A percentile compares a stretch with the other conserved stretches of the same genome.
Evolutionary conservation across 2,888 invertebrate species (phyloP).

Genomic region (Drosophila greeni): DNA sequence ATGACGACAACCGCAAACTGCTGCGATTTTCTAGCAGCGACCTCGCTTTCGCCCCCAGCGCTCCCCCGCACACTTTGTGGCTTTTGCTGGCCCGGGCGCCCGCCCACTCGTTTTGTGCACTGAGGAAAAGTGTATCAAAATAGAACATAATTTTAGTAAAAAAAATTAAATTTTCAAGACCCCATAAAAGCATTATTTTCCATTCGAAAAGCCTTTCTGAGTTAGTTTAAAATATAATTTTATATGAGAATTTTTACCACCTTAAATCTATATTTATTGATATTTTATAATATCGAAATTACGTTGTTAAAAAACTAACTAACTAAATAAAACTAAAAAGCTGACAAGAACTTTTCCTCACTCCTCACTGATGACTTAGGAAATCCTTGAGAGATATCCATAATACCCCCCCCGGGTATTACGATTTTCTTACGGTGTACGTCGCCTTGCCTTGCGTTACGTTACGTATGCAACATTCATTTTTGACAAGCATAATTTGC

Average conservation of each 20-base stretch:
- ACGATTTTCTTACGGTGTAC: slow-evolving; percentile 37
- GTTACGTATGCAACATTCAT: slow-evolving; percentile 71
- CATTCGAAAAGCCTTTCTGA: no score
- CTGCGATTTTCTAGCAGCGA: slow-evolving; percentile 43
- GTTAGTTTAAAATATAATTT: no score
- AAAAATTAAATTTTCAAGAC: no score
- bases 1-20: slow-evolving; percentile 48
- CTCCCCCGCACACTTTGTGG: slow-evolving; percentile 1
- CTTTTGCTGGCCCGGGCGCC: slow-evolving; percentile 15
- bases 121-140: background rate
- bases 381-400: background rate
- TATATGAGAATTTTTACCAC: no score
- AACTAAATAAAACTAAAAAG: background rate
- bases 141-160: no score
- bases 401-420: background rate
- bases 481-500: slow-evolving; percentile 73
- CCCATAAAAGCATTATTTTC: no score
- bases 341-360: slow-evolving; percentile 3
- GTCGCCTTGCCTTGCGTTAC: slow-evolving; percentile 47
- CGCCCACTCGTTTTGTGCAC: slow-evolving; percentile 21
- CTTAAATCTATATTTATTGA: no score
- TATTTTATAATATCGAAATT: background rate
- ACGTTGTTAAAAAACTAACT: background rate
- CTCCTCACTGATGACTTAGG: slow-evolving; percentile 4
- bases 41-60: slow-evolving; percentile 17